These are phyloP conservation scores for Bungarus multicinctus DNA, from an alignment of 2,113 vertebrate species.

Conservation along the genomic window DNA sequence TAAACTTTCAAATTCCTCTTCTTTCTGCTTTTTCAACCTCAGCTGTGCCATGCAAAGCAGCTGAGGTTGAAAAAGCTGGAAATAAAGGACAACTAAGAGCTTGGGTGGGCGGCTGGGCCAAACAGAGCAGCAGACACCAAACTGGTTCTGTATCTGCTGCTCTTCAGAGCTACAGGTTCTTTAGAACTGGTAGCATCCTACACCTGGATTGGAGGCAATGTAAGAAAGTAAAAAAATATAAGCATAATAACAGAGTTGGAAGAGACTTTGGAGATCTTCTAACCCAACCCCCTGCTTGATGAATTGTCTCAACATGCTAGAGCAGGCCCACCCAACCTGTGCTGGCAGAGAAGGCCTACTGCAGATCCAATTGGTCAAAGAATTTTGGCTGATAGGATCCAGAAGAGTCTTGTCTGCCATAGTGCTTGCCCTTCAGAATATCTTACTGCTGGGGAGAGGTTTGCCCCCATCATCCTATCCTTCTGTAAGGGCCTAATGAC, in stretches of 20 bases:
- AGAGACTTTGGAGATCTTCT: background rate
- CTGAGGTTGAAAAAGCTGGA: too few species aligned
- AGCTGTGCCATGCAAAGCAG: too few species aligned
- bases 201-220: background rate
- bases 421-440: background rate
- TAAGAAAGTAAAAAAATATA: background rate
- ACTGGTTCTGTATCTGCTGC: too few species aligned
- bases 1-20: too few species aligned
- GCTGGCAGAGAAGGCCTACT: background rate
- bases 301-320: background rate
- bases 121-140: too few species aligned
- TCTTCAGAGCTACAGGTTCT: too few species aligned
- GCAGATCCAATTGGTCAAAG: background rate
- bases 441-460: background rate
- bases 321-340: background rate
- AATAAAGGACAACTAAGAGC: too few species aligned
- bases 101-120: too few species aligned
- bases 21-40: too few species aligned
- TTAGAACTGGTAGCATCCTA: too few species aligned
- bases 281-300: background rate
- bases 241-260: background rate
- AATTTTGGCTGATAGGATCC: background rate
- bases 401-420: background rate
- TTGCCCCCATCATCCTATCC: too few species aligned
- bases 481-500: too few species aligned